Conservation (phyloP, 1,140 invertebrate species). For the Macrosteles quadrilineatus region DNA sequence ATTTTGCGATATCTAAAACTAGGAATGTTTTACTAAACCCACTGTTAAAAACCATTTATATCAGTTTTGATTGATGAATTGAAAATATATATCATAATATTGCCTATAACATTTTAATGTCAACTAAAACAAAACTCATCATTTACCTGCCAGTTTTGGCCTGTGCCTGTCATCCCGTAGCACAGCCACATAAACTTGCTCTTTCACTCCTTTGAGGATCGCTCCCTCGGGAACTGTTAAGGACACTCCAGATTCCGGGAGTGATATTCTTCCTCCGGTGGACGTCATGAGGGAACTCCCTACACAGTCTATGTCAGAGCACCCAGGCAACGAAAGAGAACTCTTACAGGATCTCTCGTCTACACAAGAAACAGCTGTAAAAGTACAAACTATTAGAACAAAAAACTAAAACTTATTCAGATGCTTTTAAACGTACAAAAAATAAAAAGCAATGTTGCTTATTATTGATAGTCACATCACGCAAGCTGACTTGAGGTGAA, state of each 20-base stretch:
- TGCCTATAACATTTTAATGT: too few relatives aligned
- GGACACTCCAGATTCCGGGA: constrained; percentile 81
- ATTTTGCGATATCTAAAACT: too few relatives aligned
- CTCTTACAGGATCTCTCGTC: constrained; percentile 10
- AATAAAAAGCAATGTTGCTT: too few relatives aligned
- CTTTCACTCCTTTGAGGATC: constrained; percentile 74
- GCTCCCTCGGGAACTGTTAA: constrained; percentile 87
- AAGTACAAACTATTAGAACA: background rate
- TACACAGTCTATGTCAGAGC: constrained; percentile 55
- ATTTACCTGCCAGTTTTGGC: constrained; percentile 73
- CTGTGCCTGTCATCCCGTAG: constrained; percentile 88
- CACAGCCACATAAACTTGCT: constrained; percentile 85
- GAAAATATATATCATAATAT: background rate
- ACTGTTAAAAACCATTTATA: too few relatives aligned
- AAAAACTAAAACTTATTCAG: too few relatives aligned
- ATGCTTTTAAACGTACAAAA: too few relatives aligned
- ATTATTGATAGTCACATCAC: too few relatives aligned
- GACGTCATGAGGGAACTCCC: constrained; percentile 63
- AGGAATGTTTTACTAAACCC: too few relatives aligned
- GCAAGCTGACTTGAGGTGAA: too few relatives aligned
- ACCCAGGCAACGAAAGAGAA: constrained; percentile 36
- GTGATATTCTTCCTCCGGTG: constrained; percentile 75
- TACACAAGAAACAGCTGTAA: constrained; percentile 13
- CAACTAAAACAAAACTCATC: too few relatives aligned
- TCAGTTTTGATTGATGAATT: background rate